Conservation (phyloP, 2,888 invertebrate species). For the Pheosia tremula region DNA sequence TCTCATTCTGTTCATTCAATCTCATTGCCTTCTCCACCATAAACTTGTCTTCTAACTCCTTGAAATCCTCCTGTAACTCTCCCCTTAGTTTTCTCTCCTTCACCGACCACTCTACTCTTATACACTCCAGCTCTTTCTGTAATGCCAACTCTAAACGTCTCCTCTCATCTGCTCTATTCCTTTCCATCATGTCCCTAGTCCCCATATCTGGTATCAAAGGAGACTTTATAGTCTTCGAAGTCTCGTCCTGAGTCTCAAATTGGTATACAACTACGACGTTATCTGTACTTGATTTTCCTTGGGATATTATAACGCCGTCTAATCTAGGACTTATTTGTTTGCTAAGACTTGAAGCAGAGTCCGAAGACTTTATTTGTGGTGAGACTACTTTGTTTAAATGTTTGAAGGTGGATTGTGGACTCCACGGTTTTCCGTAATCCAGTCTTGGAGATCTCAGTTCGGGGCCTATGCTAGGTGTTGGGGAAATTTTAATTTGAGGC, state of each 20-base stretch:
- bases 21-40: slow-evolving; percentile 65
- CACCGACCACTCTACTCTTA: slow-evolving; percentile 84
- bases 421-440: slow-evolving; percentile 69
- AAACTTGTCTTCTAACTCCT: slow-evolving; percentile 76
- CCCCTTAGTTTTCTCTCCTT: slow-evolving; percentile 83
- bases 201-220: slow-evolving; percentile 72
- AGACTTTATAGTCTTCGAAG: slow-evolving; percentile 63
- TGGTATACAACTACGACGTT: slow-evolving; percentile 79
- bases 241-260: slow-evolving; percentile 71
- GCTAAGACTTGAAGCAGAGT: slow-evolving; percentile 62
- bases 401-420: slow-evolving; percentile 69
- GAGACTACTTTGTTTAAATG: slow-evolving; percentile 59
- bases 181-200: slow-evolving; percentile 69
- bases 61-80: slow-evolving; percentile 80
- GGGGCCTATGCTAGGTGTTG: slow-evolving; percentile 60
- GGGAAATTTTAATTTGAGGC: slow-evolving; percentile 64
- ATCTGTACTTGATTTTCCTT: slow-evolving; percentile 74
- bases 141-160: slow-evolving; percentile 71
- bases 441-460: slow-evolving; percentile 63
- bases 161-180: slow-evolving; percentile 71
- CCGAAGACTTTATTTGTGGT: slow-evolving; percentile 62
- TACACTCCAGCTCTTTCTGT: slow-evolving; percentile 79
- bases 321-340: slow-evolving; percentile 71
- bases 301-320: slow-evolving; percentile 75
- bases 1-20: slow-evolving; percentile 75